Base-by-base conservation (phyloP, 2,888 invertebrate genomes). In the Priocnemis perturbator region DNA sequence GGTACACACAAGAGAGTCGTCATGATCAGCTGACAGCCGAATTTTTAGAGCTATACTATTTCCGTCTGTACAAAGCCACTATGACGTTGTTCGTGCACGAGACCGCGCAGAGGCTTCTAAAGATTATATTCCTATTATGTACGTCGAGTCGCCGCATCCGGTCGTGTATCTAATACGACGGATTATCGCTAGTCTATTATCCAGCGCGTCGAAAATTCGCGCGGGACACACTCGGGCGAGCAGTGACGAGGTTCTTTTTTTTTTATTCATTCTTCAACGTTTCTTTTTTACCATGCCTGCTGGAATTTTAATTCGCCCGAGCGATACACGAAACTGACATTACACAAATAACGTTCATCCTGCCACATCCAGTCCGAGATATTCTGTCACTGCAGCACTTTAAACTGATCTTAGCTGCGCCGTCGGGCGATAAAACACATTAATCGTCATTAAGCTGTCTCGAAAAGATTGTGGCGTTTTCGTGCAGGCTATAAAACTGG, bases 11-110 rank as follows among this genome's bases (percentile, higher is more conserved):
- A 37, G 37, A 37, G 71, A 78, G 67, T 78, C 76, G 74, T 77
- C 80, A 74, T 59, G 77, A 80, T 77, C 77, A 79, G 73, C 79
- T 76, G 77, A 77, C 75, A 53, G 52, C 64, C 67, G 66, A 76
- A 71, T 74, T 80, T 75, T 61, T 74, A 77, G 73, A 64, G 21
- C 64, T 21, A 52, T 17, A 52, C 53, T 20, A 53, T 53, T 21
- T 21, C 5, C 53, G 53, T 21, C 15, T 19, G 53, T 21, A 23
- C 17, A 20, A 3, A 53, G 14, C 21, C 17, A 23, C 23, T 5
- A 21, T 23, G 53, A 53, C 23, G 53, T 15, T 19, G 53, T 15
- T 19, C 50, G 50, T 19, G 4, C 15, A 9, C 20, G 17, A 20
- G n/a, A 17, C 11, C 1, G 17, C 17, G 3, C 50, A n/a, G 17